Percentiles rank a stretch among this genome's conserved stretches.
Evolutionary conservation across 2,797 vertebrate species (phyloP).

Genomic region (Rhadinocentrus ornatus): DNA sequence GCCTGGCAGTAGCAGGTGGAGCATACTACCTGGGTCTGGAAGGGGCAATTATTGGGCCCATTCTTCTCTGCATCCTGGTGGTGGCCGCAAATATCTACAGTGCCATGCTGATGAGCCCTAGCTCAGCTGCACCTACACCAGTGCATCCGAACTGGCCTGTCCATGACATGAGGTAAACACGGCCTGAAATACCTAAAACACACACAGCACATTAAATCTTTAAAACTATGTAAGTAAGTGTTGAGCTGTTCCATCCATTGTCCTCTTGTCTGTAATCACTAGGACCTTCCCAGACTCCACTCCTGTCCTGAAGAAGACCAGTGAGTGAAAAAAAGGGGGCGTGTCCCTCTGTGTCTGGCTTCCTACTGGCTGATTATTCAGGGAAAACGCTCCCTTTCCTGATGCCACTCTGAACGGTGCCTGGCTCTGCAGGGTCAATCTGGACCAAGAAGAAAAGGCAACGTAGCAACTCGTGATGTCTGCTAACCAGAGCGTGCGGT

Average conservation of each 20-base stretch:
- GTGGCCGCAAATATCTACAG: slow-evolving; percentile 99
- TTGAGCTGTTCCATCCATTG: background rate
- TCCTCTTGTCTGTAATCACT: slow-evolving; percentile 1
- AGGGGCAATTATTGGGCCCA: slow-evolving; percentile 98
- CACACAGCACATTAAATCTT: background rate
- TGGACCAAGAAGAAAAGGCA: slow-evolving; percentile 32
- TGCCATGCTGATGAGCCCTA: slow-evolving; percentile 97
- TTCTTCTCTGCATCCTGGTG: slow-evolving; percentile 97
- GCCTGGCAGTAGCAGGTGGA: slow-evolving; percentile 95
- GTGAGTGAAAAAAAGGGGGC: slow-evolving; percentile 65
- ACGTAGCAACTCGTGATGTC: slow-evolving; percentile 14
- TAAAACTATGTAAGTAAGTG: slow-evolving; percentile 15
- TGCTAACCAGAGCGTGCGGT: slow-evolving; percentile 18
- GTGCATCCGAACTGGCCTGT: slow-evolving; percentile 86
- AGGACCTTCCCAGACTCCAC: slow-evolving; percentile 77
- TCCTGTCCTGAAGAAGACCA: slow-evolving; percentile 70
- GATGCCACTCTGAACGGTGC: slow-evolving; percentile 18
- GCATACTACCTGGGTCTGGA: slow-evolving; percentile 97
- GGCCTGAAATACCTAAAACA: background rate
- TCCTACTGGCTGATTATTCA: slow-evolving; percentile 37
- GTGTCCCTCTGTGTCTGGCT: slow-evolving; percentile 23
- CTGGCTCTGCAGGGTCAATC: slow-evolving; percentile 25
- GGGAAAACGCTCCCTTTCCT: slow-evolving; percentile 15
- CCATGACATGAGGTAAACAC: slow-evolving; percentile 82
- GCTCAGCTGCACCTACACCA: slow-evolving; percentile 88